Base-by-base conservation (phyloP, 2,888 invertebrate genomes). In the Willowsia nigromaculata region DNA sequence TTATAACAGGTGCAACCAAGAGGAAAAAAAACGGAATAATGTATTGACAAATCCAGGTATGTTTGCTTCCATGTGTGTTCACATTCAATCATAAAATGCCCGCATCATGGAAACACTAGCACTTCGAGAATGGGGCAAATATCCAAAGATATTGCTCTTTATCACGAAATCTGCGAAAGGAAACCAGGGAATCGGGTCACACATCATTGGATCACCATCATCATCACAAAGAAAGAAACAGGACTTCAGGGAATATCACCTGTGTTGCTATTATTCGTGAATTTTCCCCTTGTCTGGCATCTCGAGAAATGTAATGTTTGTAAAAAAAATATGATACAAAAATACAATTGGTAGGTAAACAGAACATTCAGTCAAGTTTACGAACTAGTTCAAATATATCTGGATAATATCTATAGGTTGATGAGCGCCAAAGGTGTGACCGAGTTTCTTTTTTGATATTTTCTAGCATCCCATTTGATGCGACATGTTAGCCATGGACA, bases 181-280 rank as follows among this genome's bases (percentile, higher is more conserved):
- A 83, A 83, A 88, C 88, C 76, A 88, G 88, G 88, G 82, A 88
- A 88, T 18, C 62, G 62, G 88, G 88, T 88, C 88, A 83, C 50
- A 40, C 18, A 27, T 13, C n/a, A 22, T 22, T 37, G 1, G n/a
- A 33, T 18, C 74, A 11, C 7, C 59, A 76, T 53, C 59, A n/a
- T 62, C 47, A 27, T 22, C n/a, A 0, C 40, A 71, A 33, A 37
- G 18, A 18, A 37, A 13, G 37, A 37, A 65, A 4, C 43, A 43
- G 40, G 27, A 80, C 1, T 81, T 40, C 25, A 43, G 71, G 43
- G 40, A 43, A 71, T 71, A 40, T 43, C 13, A 43, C 43, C 43
- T 43, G 43, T 43, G 13, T 25, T 15, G 30, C 40, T 40, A 25
- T 13, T 71, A 25, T 71, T 40, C 43, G 25, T 43, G 2, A 25